Evolutionary conservation across 2,888 invertebrate genomes (phyloP).

Genomic region (Hirtodrosophila trivittata): DNA sequence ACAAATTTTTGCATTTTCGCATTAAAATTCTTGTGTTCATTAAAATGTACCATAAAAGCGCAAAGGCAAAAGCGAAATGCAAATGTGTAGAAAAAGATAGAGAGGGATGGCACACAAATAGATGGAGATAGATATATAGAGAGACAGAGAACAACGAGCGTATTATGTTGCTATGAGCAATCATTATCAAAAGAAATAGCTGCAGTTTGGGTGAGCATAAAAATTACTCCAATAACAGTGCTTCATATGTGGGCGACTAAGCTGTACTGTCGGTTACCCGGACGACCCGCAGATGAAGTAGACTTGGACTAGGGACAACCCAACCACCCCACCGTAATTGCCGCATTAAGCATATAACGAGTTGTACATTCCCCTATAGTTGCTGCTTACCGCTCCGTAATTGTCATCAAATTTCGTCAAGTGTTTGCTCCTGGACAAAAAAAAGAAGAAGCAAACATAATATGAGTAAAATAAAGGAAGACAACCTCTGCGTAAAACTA

Average conservation of each 20-base stretch:
- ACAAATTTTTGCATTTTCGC: slow-evolving; percentile 12
- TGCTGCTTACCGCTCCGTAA: slow-evolving; percentile 35
- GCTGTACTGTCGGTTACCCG: slow-evolving; percentile 13
- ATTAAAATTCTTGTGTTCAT: slow-evolving; percentile 67
- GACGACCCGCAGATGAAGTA: slow-evolving; percentile 48
- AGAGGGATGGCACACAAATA: background rate
- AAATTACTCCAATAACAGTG: slow-evolving; percentile 56
- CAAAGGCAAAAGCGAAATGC: slow-evolving; percentile 36
- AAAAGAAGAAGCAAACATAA: slow-evolving; percentile 7
- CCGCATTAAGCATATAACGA: slow-evolving; percentile 65
- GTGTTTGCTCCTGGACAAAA: slow-evolving; percentile 20
- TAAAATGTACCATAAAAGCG: slow-evolving; percentile 55
- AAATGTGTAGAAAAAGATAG: slow-evolving; percentile 26
- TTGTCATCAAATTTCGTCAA: slow-evolving; percentile 61
- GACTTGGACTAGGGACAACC: slow-evolving; percentile 32
- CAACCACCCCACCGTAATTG: slow-evolving; percentile 57
- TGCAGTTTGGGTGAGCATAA: slow-evolving; percentile 43
- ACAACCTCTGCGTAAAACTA: slow-evolving; percentile 20
- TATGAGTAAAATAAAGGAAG: background rate
- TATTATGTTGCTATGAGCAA: slow-evolving; percentile 34
- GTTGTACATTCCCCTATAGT: slow-evolving; percentile 24
- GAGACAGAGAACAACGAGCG: slow-evolving; percentile 1
- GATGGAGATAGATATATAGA: background rate
- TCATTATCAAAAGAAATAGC: slow-evolving; percentile 56
- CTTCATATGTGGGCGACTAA: slow-evolving; percentile 21